phyloP scores from a whole-genome alignment of 1,140 invertebrate genomes.

The Drosophila ogumai region DNA sequence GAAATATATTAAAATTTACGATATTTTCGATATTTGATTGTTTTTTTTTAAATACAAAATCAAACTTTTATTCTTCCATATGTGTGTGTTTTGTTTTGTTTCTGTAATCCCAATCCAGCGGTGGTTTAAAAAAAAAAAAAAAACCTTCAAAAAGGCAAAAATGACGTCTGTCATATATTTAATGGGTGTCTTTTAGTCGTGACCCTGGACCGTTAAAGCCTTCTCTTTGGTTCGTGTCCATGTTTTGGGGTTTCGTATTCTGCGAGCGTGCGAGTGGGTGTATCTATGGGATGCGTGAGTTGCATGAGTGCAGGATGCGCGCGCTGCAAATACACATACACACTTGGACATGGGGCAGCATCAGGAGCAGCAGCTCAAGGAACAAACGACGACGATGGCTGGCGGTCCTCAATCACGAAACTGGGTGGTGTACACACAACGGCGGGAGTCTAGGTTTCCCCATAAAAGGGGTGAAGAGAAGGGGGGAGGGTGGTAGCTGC shows the following conservation, averaged over 20 bases:
- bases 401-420: conserved; percentile 38
- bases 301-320: conserved; percentile 50
- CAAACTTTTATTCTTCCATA: no score
- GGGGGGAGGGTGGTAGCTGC: not conserved
- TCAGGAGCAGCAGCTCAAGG: conserved; percentile 11
- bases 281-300: conserved; percentile 37
- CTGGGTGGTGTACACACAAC: conserved; percentile 3
- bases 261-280: conserved; percentile 10
- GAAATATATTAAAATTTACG: no score
- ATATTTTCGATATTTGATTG: no score
- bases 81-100: not conserved
- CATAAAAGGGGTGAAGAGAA: no score
- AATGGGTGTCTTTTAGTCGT: not conserved
- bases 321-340: conserved; percentile 34
- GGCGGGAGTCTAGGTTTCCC: not conserved
- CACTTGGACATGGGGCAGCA: conserved; percentile 28
- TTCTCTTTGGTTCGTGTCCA: conserved; percentile 11
- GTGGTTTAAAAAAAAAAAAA: no score
- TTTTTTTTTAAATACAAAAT: not conserved
- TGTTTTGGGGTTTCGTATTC: conserved; percentile 4
- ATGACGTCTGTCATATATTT: not conserved
- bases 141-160: no score
- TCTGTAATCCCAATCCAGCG: not conserved
- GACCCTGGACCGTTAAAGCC: not conserved
- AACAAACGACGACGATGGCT: conserved; percentile 22